Conservation (phyloP, 2,888 invertebrate genomes). For the Nomada ferruginata region DNA sequence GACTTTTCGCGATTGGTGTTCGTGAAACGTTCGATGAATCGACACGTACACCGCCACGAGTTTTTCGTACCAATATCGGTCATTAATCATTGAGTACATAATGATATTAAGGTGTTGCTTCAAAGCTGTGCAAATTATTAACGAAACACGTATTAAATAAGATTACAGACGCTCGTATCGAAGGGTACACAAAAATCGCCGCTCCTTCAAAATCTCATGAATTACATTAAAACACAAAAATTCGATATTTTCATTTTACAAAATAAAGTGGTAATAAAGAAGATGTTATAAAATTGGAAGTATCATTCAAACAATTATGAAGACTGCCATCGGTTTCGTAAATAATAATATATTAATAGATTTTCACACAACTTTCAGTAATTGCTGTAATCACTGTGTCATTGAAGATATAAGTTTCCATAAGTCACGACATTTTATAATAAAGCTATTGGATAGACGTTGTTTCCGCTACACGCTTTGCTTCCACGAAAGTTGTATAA, state of each 20-base stretch:
- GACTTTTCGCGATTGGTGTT: constrained; percentile 39
- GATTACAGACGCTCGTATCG: background rate
- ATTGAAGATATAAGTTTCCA: background rate
- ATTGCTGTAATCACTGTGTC: background rate
- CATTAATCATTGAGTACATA: background rate
- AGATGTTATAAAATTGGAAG: no score
- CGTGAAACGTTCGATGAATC: constrained; percentile 19
- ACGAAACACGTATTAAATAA: background rate
- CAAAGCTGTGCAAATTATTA: constrained; percentile 8
- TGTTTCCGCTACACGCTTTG: constrained; percentile 1
- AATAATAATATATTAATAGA: background rate
- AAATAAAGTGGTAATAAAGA: no score
- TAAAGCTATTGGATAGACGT: background rate
- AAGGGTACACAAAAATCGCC: background rate
- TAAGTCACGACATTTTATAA: background rate
- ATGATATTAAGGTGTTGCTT: background rate
- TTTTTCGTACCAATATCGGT: constrained; percentile 16
- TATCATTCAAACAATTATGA: background rate
- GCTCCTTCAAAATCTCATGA: background rate
- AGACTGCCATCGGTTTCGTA: background rate
- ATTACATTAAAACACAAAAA: background rate
- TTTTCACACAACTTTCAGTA: background rate
- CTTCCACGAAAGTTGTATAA: background rate
- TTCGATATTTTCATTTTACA: background rate
- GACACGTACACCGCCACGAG: constrained; percentile 34